These are phyloP conservation scores for Stigmatopora argus DNA, from an alignment of 2,113 vertebrate species.

Conservation along the genomic window DNA sequence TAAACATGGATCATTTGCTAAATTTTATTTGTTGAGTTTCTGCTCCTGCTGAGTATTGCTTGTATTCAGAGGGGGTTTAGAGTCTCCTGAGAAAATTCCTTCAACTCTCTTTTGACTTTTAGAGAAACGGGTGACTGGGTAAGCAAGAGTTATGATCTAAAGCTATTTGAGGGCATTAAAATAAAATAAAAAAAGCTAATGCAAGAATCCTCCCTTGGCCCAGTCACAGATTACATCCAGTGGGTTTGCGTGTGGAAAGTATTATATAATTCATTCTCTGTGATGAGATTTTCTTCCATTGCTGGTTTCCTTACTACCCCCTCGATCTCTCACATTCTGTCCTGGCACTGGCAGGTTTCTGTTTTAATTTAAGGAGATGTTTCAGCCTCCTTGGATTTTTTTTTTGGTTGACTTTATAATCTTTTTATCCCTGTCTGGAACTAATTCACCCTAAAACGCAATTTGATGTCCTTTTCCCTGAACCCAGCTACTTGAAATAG, in stretches of 20 bases:
- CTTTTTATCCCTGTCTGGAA: constrained; percentile 58
- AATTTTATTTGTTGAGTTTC: not conserved
- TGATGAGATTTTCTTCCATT: constrained; percentile 63
- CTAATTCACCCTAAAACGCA: constrained; percentile 38
- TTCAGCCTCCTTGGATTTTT: constrained; percentile 18
- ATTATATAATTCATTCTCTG: constrained; percentile 70
- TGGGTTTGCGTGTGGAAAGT: constrained; percentile 57
- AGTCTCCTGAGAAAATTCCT: not conserved
- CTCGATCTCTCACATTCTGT: constrained; percentile 15
- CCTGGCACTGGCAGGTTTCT: constrained; percentile 50
- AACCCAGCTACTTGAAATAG: constrained; percentile 3
- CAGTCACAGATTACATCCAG: constrained; percentile 63
- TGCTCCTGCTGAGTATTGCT: not conserved
- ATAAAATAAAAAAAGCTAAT: constrained; percentile 50
- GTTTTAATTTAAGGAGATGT: constrained; percentile 55
- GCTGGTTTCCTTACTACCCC: constrained; percentile 44
- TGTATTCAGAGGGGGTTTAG: not conserved
- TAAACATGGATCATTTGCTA: not conserved
- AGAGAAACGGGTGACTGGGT: constrained; percentile 2
- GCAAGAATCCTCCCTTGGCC: constrained; percentile 62
- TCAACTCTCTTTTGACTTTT: not conserved
- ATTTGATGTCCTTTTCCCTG: constrained; percentile 31
- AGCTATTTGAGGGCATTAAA: constrained; percentile 61
- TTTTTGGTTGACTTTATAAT: constrained; percentile 55
- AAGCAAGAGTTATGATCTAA: constrained; percentile 7